phyloP scores from a whole-genome alignment of 2,888 invertebrate genomes.

The Drosophila subsilvestris region DNA sequence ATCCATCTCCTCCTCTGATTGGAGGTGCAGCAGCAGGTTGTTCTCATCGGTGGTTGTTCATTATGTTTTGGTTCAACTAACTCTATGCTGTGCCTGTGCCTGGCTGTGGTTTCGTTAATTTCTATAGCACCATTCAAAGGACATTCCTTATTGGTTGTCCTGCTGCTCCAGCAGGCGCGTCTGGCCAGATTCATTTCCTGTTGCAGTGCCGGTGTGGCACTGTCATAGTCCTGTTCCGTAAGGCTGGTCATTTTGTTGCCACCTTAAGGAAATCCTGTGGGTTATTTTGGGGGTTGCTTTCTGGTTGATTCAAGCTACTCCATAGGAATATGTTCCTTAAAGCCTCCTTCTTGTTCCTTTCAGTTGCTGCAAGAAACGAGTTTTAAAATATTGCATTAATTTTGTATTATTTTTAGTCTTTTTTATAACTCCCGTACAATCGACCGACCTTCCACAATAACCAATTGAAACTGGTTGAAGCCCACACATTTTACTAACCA shows the following conservation, averaged over 20 bases:
- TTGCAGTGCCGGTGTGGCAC: constrained; percentile 85
- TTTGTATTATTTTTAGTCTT: constrained; percentile 5
- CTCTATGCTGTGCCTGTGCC: constrained; percentile 4
- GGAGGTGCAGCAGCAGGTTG: constrained; percentile 18
- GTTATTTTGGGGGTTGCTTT: not conserved
- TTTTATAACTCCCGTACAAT: constrained; percentile 22
- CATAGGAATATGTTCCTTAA: constrained; percentile 28
- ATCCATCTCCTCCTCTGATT: constrained; percentile 33
- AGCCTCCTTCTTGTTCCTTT: constrained; percentile 17
- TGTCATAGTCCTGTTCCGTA: constrained; percentile 74
- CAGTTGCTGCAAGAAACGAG: constrained; percentile 57
- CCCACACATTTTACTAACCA: constrained; percentile 39
- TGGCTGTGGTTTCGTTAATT: constrained; percentile 18
- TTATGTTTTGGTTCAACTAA: constrained; percentile 3
- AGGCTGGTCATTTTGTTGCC: constrained; percentile 51
- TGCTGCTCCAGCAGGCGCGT: constrained; percentile 87
- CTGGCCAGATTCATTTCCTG: constrained; percentile 89
- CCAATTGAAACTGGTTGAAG: constrained; percentile 79
- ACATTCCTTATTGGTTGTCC: not conserved
- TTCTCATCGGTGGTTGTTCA: constrained; percentile 49
- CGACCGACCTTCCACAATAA: constrained; percentile 82
- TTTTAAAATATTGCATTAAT: constrained; percentile 23
- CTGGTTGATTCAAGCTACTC: constrained; percentile 1
- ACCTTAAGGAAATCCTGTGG: not conserved
- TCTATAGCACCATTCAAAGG: constrained; percentile 71